These are phyloP conservation scores for Emydura subglobosa DNA, from an alignment of 2,113 vertebrate species.

Conservation along the genomic window DNA sequence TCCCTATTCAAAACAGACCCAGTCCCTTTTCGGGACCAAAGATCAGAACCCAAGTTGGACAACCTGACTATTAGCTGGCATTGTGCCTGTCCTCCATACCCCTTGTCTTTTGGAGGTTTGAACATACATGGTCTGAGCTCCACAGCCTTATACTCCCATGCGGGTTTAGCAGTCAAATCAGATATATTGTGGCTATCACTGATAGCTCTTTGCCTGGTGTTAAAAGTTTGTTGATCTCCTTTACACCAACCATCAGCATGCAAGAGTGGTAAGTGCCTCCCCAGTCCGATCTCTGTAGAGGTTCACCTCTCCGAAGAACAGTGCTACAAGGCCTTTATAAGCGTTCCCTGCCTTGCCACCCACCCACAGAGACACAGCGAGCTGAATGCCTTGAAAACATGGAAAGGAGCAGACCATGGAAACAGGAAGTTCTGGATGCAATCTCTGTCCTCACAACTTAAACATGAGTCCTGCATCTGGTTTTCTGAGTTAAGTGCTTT, in stretches of 20 bases:
- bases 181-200: background rate
- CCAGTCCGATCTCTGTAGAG: background rate
- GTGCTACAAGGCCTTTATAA: background rate
- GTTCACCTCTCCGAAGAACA: background rate
- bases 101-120: background rate
- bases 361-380: background rate
- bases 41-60: background rate
- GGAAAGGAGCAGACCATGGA: background rate
- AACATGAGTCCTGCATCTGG: background rate
- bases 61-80: background rate
- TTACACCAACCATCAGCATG: background rate
- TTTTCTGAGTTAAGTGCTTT: background rate
- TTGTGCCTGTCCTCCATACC: background rate
- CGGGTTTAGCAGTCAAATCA: background rate
- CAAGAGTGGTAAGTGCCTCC: background rate
- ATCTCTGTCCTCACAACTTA: background rate
- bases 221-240: background rate
- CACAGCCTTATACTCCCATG: background rate
- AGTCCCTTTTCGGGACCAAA: background rate
- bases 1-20: background rate
- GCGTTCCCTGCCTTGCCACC: background rate
- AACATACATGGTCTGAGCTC: fast-evolving
- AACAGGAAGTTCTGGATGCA: conserved; percentile 22
- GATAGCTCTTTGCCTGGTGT: background rate
- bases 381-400: background rate